These are phyloP conservation scores for Orchesella cincta DNA, from an alignment of 1,140 invertebrate genomes.

Conservation along the genomic window DNA sequence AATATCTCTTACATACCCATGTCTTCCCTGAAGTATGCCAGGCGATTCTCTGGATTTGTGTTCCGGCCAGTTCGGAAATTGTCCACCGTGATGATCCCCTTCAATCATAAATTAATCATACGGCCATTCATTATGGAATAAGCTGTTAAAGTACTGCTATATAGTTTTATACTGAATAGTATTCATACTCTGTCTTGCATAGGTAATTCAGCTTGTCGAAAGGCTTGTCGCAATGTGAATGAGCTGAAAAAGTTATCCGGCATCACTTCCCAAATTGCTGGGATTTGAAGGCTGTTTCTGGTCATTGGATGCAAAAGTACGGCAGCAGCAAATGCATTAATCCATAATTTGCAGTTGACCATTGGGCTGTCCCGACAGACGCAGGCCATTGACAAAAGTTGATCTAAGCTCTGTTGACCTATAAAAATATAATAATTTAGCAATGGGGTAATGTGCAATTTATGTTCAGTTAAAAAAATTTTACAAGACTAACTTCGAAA, in stretches of 20 bases:
- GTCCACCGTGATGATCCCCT: neutral
- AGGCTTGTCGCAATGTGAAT: neutral
- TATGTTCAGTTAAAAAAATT: slow-evolving; percentile 46
- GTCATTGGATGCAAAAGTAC: slow-evolving; percentile 38
- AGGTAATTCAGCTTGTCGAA: slow-evolving; percentile 11
- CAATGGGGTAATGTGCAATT: slow-evolving; percentile 16
- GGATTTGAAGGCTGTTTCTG: slow-evolving; percentile 45
- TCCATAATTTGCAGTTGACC: slow-evolving; percentile 49
- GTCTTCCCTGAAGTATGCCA: slow-evolving; percentile 48
- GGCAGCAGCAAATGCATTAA: slow-evolving; percentile 44
- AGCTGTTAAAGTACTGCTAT: too few relatives aligned
- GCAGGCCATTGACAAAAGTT: slow-evolving; percentile 31
- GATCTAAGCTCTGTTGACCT: slow-evolving; percentile 12
- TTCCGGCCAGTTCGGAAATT: neutral
- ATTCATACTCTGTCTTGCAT: neutral
- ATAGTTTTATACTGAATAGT: too few relatives aligned
- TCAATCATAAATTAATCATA: too few relatives aligned
- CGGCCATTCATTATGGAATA: too few relatives aligned
- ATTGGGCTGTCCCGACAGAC: slow-evolving; percentile 44
- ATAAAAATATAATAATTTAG: too few relatives aligned
- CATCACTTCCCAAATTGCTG: slow-evolving; percentile 50
- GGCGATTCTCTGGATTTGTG: neutral
- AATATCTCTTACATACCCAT: too few relatives aligned
- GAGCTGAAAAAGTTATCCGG: slow-evolving; percentile 48
- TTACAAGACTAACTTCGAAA: too few relatives aligned